Conservation (phyloP, 2,797 vertebrate species). For the Pseudochirops corinnae region DNA sequence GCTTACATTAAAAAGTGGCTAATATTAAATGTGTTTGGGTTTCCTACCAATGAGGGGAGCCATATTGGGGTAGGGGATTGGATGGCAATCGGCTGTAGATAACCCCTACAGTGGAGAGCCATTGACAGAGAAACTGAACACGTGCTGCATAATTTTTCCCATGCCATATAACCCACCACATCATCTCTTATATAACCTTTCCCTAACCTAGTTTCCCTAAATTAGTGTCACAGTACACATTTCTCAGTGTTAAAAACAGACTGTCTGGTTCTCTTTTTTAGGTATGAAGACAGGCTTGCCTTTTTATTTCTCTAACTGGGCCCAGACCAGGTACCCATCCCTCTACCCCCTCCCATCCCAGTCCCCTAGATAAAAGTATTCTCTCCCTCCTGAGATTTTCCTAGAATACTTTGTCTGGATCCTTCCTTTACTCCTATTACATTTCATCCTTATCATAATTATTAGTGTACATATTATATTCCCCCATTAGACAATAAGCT, state of each 20-base stretch:
- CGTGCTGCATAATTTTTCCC: background rate
- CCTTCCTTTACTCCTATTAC: background rate
- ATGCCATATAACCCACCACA: background rate
- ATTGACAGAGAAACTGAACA: background rate
- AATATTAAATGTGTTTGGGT: background rate
- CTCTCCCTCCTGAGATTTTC: background rate
- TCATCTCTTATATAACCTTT: background rate
- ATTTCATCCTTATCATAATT: background rate
- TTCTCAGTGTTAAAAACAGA: slow-evolving; percentile 10
- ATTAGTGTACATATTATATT: background rate
- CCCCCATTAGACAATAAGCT: background rate
- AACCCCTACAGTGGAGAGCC: background rate
- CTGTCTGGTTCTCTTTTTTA: background rate
- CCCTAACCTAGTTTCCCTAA: background rate
- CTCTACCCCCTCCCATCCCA: background rate
- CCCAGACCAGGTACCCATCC: background rate
- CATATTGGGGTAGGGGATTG: background rate
- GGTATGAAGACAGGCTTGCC: background rate
- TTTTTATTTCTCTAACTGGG: background rate
- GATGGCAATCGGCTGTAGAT: background rate
- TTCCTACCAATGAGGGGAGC: background rate
- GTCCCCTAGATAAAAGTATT: background rate
- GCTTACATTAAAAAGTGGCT: background rate
- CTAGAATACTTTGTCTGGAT: background rate
- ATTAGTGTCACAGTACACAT: slow-evolving; percentile 2